Base-by-base conservation (phyloP, 2,888 invertebrate species). In the Sinodicranocentrus sp. region DNA sequence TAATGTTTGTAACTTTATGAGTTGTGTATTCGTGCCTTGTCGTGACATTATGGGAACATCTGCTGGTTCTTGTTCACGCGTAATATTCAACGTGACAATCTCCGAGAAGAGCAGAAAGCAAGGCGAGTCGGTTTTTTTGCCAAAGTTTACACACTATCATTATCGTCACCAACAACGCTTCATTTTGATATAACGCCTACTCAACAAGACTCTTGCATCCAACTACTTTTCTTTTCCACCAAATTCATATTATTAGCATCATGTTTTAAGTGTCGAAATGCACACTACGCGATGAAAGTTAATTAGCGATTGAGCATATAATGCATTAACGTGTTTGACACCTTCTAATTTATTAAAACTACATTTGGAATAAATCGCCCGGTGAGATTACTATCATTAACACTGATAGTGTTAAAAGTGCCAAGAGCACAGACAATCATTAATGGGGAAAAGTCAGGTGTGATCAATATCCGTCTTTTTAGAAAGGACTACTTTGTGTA, bases 21-120 rank as follows among this genome's bases (percentile, higher is more conserved):
- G 57, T 57, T 23, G 57, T 57, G 25, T 25, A 57, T 57, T 57
- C 57, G 57, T 57, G 57, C 57, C 57, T 57, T 57, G 57, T n/a
- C 57, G 57, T 57, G 25, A 57, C 57, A 57, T 57, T 25, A 57
- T 57, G 57, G 25, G 57, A 57, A 57, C 57, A 57, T 23, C 25
- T 57, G 15, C 15, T 57, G 25, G 25, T 52, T 52, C 17, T 19
- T 17, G 19, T n/a, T 13, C 48, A 48, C n/a, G 48, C 17, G 48
- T 48, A 48, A 17, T 17, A 19, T 3, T 17, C 19, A 17, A 48
- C 48, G 6, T 52, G 19, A 17, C 17, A 52, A 19, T 52, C 52
- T 17, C 19, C 33, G 33, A 3, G 33, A 33, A 10, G 33, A 33
- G 33, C 10, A 10, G 33, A n/a, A n/a, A 33, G 33, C 10, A 33